Conservation (phyloP, 2,797 vertebrate genomes). For the Erithacus rubecula region DNA sequence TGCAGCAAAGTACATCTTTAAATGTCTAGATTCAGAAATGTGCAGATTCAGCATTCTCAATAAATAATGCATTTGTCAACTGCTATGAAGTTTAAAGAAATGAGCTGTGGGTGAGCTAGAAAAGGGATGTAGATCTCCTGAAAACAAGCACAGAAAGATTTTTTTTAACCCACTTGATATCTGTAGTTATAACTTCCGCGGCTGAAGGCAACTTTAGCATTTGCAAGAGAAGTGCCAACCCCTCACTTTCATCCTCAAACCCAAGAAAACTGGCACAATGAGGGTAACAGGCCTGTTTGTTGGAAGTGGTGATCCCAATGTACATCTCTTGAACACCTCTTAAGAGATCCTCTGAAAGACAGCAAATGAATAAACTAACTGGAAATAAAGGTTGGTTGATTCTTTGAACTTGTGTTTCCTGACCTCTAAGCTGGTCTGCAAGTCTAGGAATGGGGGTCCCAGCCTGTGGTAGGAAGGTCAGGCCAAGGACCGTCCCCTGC, state of each 20-base stretch:
- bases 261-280: not conserved
- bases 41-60: conserved; percentile 23
- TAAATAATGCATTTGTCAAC: conserved; percentile 32
- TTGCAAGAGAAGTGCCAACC: not conserved
- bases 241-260: not conserved
- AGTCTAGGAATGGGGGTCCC: not conserved
- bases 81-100: not conserved
- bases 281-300: not conserved
- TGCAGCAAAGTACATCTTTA: not conserved
- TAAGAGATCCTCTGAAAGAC: not conserved
- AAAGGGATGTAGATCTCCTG: not conserved
- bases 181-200: not conserved
- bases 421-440: not conserved
- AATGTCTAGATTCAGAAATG: not conserved
- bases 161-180: not conserved
- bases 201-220: not conserved
- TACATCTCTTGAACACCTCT: not conserved
- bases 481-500: not conserved
- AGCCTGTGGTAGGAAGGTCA: not conserved
- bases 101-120: not conserved
- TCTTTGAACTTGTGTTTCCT: not conserved
- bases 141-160: not conserved
- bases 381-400: not conserved
- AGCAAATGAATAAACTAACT: not conserved
- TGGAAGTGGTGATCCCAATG: not conserved